Conservation (phyloP, 2,888 invertebrate species). For the Cheilosia pagana region DNA sequence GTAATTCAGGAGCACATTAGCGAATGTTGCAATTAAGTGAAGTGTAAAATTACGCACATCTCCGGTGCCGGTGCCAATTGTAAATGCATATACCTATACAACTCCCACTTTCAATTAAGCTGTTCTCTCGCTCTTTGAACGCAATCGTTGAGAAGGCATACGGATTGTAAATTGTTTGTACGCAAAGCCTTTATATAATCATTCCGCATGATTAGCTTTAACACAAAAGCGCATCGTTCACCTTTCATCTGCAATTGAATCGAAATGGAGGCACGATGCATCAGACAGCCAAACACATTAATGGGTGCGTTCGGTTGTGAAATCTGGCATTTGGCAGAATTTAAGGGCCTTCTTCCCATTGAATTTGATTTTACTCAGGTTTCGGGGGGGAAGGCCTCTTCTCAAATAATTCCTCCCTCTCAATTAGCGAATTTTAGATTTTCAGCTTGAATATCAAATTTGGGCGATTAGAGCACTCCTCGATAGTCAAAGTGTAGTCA, state of each 20-base stretch:
- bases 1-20: constrained; percentile 46
- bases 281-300: constrained; percentile 51
- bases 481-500: constrained; percentile 59
- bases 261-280: constrained; percentile 50
- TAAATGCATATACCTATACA: not conserved
- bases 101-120: constrained; percentile 30
- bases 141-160: not conserved
- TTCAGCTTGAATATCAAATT: constrained; percentile 62
- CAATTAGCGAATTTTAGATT: constrained; percentile 62
- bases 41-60: constrained; percentile 61
- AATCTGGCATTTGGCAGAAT: constrained; percentile 72
- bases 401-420: constrained; percentile 2
- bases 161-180: constrained; percentile 35
- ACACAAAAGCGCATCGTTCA: constrained; percentile 65
- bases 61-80: constrained; percentile 3
- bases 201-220: constrained; percentile 69
- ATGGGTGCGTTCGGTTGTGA: constrained; percentile 65
- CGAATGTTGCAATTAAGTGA: constrained; percentile 47
- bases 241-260: constrained; percentile 28
- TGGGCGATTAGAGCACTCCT: constrained; percentile 54
- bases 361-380: constrained; percentile 20
- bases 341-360: constrained; percentile 41
- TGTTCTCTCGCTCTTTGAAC: constrained; percentile 1
- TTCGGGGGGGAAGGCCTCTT: constrained; percentile 36
- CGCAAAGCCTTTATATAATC: constrained; percentile 29